Percentiles rank a stretch among this genome's conserved stretches.
These are phyloP conservation scores for Lutjanus erythropterus DNA, from an alignment of 2,113 vertebrate genomes.

Conservation along the genomic window DNA sequence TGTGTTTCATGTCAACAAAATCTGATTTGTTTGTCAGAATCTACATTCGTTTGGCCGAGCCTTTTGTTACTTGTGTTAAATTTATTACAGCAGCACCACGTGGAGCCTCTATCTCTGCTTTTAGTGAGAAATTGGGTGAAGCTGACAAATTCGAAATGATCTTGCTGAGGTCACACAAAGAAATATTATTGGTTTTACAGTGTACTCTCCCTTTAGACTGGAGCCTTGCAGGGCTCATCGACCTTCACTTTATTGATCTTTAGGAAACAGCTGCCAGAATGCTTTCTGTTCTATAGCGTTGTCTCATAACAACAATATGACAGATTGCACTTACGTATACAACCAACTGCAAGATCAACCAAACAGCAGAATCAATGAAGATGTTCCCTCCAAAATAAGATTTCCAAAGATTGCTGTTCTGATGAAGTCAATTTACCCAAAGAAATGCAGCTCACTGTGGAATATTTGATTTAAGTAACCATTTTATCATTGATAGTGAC, in stretches of 20 bases:
- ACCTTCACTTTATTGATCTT: constrained; percentile 45
- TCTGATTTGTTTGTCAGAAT: not conserved
- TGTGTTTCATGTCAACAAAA: not conserved
- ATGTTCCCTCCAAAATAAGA: constrained; percentile 2
- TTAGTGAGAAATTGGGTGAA: not conserved
- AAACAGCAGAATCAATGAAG: constrained; percentile 8
- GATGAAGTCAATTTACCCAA: not conserved
- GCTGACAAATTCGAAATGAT: constrained; percentile 1
- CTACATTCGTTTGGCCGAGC: not conserved
- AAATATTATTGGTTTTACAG: not conserved
- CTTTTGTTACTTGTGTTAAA: not conserved
- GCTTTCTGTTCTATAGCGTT: not conserved
- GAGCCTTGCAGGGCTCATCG: constrained; percentile 1
- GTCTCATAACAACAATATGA: not conserved
- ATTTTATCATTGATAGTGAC: not conserved
- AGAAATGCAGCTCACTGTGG: not conserved
- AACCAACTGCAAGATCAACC: not conserved
- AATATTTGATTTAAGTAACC: not conserved
- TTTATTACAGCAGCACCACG: not conserved
- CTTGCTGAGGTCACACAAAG: not conserved
- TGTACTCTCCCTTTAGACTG: not conserved
- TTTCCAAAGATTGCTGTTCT: constrained; percentile 40
- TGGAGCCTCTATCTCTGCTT: not conserved
- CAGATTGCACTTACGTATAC: not conserved
- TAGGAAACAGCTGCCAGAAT: not conserved